Percentiles rank a stretch among this genome's conserved stretches.
Conservation (phyloP, 2,113 vertebrate genomes). For the Australoheros scitulus region DNA sequence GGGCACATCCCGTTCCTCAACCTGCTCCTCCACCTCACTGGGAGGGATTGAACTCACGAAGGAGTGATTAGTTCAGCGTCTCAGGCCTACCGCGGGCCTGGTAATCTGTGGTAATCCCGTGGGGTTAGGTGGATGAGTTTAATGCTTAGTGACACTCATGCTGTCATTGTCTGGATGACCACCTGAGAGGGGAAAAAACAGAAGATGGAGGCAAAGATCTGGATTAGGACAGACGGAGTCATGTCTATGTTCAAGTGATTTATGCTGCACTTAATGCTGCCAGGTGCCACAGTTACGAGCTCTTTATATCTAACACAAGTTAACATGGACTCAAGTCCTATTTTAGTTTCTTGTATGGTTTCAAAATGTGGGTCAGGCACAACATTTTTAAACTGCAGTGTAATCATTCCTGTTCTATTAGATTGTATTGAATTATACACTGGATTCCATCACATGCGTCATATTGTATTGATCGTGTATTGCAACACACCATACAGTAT, state of each 20-base stretch:
- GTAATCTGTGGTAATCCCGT: constrained; percentile 70
- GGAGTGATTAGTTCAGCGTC: constrained; percentile 52
- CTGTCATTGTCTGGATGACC: constrained; percentile 18
- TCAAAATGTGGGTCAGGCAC: too few species aligned
- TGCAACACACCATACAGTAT: background rate
- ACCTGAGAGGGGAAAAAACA: constrained; percentile 39
- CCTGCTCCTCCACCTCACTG: constrained; percentile 17
- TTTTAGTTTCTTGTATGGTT: too few species aligned
- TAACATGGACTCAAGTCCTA: too few species aligned
- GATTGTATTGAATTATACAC: too few species aligned
- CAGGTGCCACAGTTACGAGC: background rate
- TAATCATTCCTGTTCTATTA: too few species aligned
- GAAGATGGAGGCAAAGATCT: constrained; percentile 30
- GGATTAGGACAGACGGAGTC: constrained; percentile 17
- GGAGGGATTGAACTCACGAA: constrained; percentile 27
- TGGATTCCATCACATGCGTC: background rate
- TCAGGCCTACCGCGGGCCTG: constrained; percentile 41
- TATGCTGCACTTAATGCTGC: background rate
- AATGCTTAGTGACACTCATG: constrained; percentile 9
- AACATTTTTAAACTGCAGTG: too few species aligned
- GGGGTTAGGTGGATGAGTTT: constrained; percentile 60
- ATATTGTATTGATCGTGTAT: too few species aligned
- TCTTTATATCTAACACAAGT: background rate
- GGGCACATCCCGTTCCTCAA: constrained; percentile 25
- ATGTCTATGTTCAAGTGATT: background rate